Conservation (phyloP, 2,797 vertebrate species). For the Rhinophrynus dorsalis region DNA sequence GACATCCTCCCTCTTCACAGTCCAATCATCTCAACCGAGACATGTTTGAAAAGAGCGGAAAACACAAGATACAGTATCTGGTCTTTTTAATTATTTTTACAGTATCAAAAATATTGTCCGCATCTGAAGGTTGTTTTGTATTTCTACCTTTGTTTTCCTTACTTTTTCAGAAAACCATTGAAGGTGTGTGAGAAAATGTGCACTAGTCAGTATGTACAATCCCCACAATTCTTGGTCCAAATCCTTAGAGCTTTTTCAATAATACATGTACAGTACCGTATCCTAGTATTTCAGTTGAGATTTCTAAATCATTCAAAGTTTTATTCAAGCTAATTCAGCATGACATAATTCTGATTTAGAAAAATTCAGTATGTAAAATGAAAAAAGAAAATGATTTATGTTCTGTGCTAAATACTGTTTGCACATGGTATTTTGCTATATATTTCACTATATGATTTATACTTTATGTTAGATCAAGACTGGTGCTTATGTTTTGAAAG, state of each 20-base stretch:
- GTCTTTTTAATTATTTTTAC: conserved; percentile 67
- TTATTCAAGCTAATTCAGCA: conserved; percentile 63
- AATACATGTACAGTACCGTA: conserved; percentile 57
- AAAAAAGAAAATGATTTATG: conserved; percentile 48
- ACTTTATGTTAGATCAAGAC: conserved; percentile 71
- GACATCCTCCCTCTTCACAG: conserved; percentile 91
- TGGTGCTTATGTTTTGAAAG: conserved; percentile 82
- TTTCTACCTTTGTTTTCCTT: conserved; percentile 56
- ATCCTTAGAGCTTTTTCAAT: conserved; percentile 55
- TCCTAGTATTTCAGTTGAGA: conserved; percentile 57
- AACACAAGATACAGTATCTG: conserved; percentile 60
- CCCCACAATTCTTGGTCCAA: conserved; percentile 52
- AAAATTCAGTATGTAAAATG: conserved; percentile 63
- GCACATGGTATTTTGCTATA: conserved; percentile 70
- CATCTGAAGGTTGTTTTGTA: conserved; percentile 61
- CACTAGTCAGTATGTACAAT: conserved; percentile 56
- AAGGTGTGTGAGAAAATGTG: conserved; percentile 50
- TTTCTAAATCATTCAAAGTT: conserved; percentile 53
- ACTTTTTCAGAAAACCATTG: conserved; percentile 59
- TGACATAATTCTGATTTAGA: conserved; percentile 66
- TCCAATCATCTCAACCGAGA: conserved; percentile 77
- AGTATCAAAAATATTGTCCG: conserved; percentile 57
- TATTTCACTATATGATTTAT: conserved; percentile 68
- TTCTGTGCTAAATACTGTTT: conserved; percentile 70
- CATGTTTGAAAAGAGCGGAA: conserved; percentile 62